Conservation (phyloP, 2,113 vertebrate species). For the Saccopteryx bilineata region DNA sequence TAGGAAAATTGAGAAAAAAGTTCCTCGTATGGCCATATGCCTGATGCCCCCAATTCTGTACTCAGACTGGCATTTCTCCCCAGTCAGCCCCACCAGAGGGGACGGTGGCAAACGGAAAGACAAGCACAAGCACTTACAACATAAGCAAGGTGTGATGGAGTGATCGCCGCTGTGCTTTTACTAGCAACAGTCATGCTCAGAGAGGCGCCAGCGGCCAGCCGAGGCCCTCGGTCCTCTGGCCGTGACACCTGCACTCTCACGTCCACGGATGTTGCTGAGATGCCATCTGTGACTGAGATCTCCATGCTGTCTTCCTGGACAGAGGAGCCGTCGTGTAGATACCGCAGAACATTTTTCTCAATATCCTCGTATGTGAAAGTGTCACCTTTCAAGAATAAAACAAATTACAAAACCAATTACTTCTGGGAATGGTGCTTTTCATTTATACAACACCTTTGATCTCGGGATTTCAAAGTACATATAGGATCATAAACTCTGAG, state of each 20-base stretch:
- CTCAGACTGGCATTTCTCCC: background rate
- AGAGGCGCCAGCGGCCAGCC: slow-evolving; percentile 87
- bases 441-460: slow-evolving; percentile 42
- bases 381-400: slow-evolving; percentile 90
- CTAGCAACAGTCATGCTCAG: slow-evolving; percentile 91
- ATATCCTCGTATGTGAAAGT: slow-evolving; percentile 94
- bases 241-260: slow-evolving; percentile 91
- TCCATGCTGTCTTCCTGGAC: slow-evolving; percentile 92
- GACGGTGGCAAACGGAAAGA: background rate
- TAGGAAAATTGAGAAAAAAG: background rate
- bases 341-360: slow-evolving; percentile 91
- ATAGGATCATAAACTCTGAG: background rate
- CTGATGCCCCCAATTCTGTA: background rate
- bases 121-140: slow-evolving; percentile 86
- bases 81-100: background rate
- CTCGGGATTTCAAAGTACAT: slow-evolving; percentile 41
- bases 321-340: slow-evolving; percentile 91
- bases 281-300: slow-evolving; percentile 94
- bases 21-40: background rate
- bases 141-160: slow-evolving; percentile 93
- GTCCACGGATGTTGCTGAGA: slow-evolving; percentile 87
- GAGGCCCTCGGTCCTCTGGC: slow-evolving; percentile 85
- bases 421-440: background rate
- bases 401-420: background rate
- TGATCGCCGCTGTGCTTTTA: slow-evolving; percentile 91